These are phyloP conservation scores for Barnardius zonarius DNA, from an alignment of 2,113 vertebrate genomes.

Conservation along the genomic window DNA sequence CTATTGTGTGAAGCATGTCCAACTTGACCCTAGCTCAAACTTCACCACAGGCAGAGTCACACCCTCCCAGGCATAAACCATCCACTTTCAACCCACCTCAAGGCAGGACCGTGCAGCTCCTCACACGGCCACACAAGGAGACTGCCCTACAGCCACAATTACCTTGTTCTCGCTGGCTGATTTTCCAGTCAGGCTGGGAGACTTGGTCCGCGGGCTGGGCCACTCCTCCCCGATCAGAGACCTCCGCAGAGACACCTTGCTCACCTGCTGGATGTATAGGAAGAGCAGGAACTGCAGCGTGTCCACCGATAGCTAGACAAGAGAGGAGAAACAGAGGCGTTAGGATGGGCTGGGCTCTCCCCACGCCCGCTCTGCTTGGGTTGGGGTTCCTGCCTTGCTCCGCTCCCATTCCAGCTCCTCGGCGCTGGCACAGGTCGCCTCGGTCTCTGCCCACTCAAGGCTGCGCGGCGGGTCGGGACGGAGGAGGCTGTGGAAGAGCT, in stretches of 20 bases:
- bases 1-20: rapidly evolving
- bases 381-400: conserved; percentile 75
- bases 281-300: conserved; percentile 95
- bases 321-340: background rate
- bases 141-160: background rate
- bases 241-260: conserved; percentile 86
- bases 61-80: background rate
- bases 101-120: background rate
- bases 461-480: conserved; percentile 70
- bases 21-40: rapidly evolving
- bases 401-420: conserved; percentile 85
- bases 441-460: conserved; percentile 86
- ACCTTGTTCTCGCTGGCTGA: conserved; percentile 86
- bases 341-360: background rate
- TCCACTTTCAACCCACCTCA: rapidly evolving
- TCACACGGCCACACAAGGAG: rapidly evolving
- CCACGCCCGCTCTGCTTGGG: background rate
- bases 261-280: conserved; percentile 91
- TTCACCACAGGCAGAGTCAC: background rate
- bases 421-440: conserved; percentile 81
- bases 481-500: conserved; percentile 85
- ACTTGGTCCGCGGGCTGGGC: conserved; percentile 82
- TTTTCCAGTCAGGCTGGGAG: conserved; percentile 79
- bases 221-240: conserved; percentile 94
- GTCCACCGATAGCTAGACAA: conserved; percentile 85